Conservation (phyloP, 2,888 invertebrate species). For the Dolomedes plantarius region DNA sequence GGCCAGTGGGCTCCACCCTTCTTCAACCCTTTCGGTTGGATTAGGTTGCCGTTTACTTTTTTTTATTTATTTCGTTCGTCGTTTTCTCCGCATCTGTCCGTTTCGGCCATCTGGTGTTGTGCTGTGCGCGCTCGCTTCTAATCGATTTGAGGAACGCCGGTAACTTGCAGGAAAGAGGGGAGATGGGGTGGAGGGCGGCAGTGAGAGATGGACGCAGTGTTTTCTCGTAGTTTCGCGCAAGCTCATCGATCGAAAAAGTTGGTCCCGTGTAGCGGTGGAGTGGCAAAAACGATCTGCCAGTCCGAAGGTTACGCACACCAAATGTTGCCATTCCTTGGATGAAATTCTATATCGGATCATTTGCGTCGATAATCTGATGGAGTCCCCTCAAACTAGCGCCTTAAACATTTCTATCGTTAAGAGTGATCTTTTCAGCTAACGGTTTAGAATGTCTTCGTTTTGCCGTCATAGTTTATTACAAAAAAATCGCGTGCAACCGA, state of each 20-base stretch:
- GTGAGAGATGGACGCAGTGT: not conserved
- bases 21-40: conserved; percentile 24
- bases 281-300: not conserved
- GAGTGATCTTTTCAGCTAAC: too few species aligned
- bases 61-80: not conserved
- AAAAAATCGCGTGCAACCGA: too few species aligned
- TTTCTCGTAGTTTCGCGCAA: not conserved
- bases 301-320: not conserved
- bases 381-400: too few species aligned
- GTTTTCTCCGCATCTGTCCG: conserved; percentile 54
- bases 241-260: not conserved
- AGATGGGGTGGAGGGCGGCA: not conserved
- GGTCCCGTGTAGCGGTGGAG: not conserved
- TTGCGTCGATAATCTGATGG: too few species aligned
- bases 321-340: not conserved
- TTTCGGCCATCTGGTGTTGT: conserved; percentile 52
- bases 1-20: conserved; percentile 24
- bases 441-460: too few species aligned
- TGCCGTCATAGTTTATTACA: too few species aligned
- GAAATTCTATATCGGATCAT: not conserved
- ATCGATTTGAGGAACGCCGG: conserved; percentile 20
- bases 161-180: conserved; percentile 1
- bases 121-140: not conserved
- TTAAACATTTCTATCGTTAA: too few species aligned
- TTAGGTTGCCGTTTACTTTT: not conserved